Percentiles rank a stretch among this genome's conserved stretches.
Evolutionary conservation across 2,888 invertebrate species (phyloP).

Genomic region (Byasa hedistus): DNA sequence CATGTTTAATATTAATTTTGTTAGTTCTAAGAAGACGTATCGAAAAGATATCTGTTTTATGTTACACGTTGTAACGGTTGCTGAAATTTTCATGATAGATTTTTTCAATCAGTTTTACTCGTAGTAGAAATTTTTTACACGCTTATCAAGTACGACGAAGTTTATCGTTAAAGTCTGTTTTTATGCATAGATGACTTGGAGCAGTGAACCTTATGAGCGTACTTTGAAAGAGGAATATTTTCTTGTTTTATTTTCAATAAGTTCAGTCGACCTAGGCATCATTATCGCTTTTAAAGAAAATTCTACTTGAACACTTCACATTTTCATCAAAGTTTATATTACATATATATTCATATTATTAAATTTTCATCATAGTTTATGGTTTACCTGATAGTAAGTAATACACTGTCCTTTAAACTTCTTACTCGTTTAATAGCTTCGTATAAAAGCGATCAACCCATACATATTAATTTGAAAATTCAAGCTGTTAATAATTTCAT

Average conservation of each 20-base stretch:
- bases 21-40: not conserved
- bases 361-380: too few relatives aligned
- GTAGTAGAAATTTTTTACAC: constrained; percentile 11
- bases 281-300: constrained; percentile 7
- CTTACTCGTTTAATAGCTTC: not conserved
- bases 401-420: too few relatives aligned
- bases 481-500: not conserved
- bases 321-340: not conserved
- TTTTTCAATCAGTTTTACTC: not conserved
- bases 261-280: constrained; percentile 1
- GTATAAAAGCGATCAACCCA: too few relatives aligned
- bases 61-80: too few relatives aligned
- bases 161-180: constrained; percentile 6
- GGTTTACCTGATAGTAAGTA: too few relatives aligned
- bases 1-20: not conserved
- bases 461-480: not conserved
- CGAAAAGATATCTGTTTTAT: not conserved
- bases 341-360: too few relatives aligned
- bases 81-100: not conserved
- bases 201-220: constrained; percentile 16
- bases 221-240: constrained; percentile 19
- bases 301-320: not conserved
- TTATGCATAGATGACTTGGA: constrained; percentile 21
- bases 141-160: not conserved
- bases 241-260: constrained; percentile 11